Conservation (phyloP, 2,888 invertebrate species). For the Teinopalpus imperialis region DNA sequence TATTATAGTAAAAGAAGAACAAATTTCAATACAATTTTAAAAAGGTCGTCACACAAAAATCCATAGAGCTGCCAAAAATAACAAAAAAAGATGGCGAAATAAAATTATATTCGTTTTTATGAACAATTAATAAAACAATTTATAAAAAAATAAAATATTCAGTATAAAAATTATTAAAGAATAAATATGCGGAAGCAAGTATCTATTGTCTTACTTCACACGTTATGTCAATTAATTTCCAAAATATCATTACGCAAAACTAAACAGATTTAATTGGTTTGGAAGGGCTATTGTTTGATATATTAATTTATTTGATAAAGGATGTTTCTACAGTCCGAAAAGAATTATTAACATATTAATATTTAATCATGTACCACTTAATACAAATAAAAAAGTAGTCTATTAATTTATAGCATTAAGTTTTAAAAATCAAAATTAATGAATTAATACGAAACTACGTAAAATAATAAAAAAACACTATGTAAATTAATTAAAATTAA, state of each 20-base stretch:
- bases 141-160: not conserved
- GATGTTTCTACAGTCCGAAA: no score
- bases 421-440: no score
- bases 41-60: not conserved
- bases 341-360: not conserved
- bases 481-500: no score
- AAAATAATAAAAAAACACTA: no score
- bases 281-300: not conserved
- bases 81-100: not conserved
- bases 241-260: conserved; percentile 1
- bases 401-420: no score
- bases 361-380: no score
- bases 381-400: no score
- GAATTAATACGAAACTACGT: no score
- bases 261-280: not conserved
- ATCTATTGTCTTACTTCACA: conserved; percentile 3
- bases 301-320: not conserved
- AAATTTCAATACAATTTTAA: conserved; percentile 8
- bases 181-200: conserved; percentile 4
- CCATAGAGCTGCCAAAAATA: not conserved
- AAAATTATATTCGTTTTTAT: no score
- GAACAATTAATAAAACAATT: not conserved
- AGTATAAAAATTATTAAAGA: not conserved
- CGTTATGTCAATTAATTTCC: conserved; percentile 2
- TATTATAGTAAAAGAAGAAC: conserved; percentile 10